Evolutionary conservation across 2,888 invertebrate genomes (phyloP).

Genomic region (Rotaria macrura): DNA sequence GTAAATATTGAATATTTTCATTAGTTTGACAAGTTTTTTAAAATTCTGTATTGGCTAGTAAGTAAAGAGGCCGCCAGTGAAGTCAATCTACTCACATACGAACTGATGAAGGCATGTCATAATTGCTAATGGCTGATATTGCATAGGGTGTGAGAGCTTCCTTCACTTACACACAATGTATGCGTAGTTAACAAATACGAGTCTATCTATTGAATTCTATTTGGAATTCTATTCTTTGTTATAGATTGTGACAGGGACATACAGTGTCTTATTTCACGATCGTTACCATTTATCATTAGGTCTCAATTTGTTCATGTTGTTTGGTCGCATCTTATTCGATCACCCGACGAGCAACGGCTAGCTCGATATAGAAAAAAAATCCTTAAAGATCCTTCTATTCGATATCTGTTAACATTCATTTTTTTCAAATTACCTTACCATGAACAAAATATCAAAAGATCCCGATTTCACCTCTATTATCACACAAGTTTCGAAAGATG

Average conservation of each 20-base stretch:
- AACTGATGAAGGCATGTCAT: not conserved
- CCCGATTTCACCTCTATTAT: not conserved
- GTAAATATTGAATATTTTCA: too few species aligned
- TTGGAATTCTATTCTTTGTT: not conserved
- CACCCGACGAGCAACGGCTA: not conserved
- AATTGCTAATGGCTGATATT: not conserved
- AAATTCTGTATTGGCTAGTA: too few species aligned
- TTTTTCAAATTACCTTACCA: not conserved
- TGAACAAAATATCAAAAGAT: not conserved
- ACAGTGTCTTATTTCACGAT: not conserved
- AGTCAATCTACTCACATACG: not conserved
- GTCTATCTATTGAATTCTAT: not conserved
- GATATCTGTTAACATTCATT: too few species aligned
- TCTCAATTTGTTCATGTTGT: not conserved
- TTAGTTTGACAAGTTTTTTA: too few species aligned
- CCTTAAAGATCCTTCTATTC: not conserved
- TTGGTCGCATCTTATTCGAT: not conserved
- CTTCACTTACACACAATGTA: not conserved
- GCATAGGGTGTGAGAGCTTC: not conserved
- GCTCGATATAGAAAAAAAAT: not conserved
- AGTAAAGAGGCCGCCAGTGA: not conserved
- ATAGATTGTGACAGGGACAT: not conserved
- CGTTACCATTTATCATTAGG: not conserved
- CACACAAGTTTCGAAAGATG: constrained; percentile 2
- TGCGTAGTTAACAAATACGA: not conserved